Percentiles rank a stretch among this genome's conserved stretches.
Evolutionary conservation across 1,140 invertebrate genomes (phyloP).

Genomic region (Scaptomyza hsui): DNA sequence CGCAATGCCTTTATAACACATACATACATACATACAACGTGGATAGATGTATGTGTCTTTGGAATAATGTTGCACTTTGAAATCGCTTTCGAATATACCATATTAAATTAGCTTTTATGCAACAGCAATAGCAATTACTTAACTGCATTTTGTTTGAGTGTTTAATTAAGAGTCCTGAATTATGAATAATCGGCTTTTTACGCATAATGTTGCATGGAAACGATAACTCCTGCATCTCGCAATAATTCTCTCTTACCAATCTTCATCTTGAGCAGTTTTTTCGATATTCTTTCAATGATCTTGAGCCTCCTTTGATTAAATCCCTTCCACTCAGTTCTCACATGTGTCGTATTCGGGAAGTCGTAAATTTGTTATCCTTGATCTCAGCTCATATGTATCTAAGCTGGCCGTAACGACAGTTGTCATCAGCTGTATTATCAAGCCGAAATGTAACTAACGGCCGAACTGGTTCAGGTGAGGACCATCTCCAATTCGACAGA

Average conservation of each 20-base stretch:
- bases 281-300: too few relatives aligned
- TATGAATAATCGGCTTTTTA: too few relatives aligned
- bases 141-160: too few relatives aligned
- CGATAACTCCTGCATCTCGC: too few relatives aligned
- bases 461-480: constrained; percentile 19
- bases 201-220: too few relatives aligned
- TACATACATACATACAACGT: background rate
- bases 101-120: background rate
- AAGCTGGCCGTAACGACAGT: constrained; percentile 58
- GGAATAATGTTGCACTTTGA: background rate
- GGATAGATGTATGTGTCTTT: background rate
- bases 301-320: too few relatives aligned
- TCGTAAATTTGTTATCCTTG: constrained; percentile 36
- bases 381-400: constrained; percentile 28
- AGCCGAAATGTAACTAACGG: constrained; percentile 58
- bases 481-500: background rate
- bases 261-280: too few relatives aligned
- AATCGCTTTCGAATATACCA: background rate
- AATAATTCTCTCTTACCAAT: too few relatives aligned
- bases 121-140: background rate
- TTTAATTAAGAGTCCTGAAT: too few relatives aligned
- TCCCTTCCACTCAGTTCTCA: background rate
- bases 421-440: constrained; percentile 72
- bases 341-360: constrained; percentile 10
- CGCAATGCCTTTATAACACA: constrained; percentile 14